phyloP scores from a whole-genome alignment of 1,140 invertebrate genomes.

The Trachymyrmex septentrionalis region DNA sequence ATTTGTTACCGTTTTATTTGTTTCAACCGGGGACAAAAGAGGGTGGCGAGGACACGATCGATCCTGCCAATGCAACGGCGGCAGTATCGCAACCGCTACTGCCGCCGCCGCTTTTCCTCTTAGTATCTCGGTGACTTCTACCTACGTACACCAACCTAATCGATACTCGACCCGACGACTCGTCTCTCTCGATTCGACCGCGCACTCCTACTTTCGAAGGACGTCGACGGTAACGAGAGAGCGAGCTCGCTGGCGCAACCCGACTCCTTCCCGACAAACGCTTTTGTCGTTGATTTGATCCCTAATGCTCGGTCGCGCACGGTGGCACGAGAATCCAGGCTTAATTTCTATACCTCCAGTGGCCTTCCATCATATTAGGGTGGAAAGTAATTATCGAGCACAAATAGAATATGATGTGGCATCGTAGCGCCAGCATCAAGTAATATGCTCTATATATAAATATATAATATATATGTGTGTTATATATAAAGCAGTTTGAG shows the following conservation, averaged over 20 bases:
- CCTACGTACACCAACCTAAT: constrained; percentile 75
- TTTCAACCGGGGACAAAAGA: constrained; percentile 62
- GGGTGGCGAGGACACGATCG: constrained; percentile 64
- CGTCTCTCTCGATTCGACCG: constrained; percentile 70
- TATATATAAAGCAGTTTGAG: neutral
- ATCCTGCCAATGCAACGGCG: constrained; percentile 41
- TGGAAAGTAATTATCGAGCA: constrained; percentile 46
- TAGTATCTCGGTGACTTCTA: constrained; percentile 75
- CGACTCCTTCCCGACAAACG: constrained; percentile 29
- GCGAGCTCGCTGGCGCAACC: constrained; percentile 7
- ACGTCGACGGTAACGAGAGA: constrained; percentile 32
- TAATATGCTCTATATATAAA: neutral
- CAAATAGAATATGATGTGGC: constrained; percentile 24
- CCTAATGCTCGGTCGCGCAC: constrained; percentile 54
- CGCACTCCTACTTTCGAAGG: constrained; percentile 39
- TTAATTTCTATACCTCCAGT: constrained; percentile 51
- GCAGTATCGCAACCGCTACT: constrained; percentile 53
- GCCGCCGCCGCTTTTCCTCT: constrained; percentile 60
- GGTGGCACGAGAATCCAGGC: constrained; percentile 33
- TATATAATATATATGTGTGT: too few relatives aligned
- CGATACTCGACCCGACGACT: constrained; percentile 73
- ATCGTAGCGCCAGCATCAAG: neutral
- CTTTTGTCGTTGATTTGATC: constrained; percentile 56
- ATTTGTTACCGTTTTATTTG: constrained; percentile 73
- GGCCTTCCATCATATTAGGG: neutral